Evolutionary conservation across 2,888 invertebrate genomes (phyloP), one percentile per base, ranked within the genome.

Genomic region (Petrolisthes manimaculis): DNA sequence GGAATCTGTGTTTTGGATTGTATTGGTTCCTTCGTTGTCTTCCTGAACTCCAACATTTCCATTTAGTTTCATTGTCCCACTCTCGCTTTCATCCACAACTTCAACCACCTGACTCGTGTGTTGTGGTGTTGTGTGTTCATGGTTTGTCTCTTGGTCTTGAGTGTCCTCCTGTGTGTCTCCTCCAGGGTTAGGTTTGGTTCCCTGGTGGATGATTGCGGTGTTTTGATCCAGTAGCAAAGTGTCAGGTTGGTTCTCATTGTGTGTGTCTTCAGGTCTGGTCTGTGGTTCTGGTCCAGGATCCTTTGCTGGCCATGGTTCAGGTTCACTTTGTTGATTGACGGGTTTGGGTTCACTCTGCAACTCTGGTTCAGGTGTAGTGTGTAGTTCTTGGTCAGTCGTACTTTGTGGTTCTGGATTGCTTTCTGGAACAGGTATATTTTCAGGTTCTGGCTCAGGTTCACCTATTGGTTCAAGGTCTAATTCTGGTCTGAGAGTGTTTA

Each of bases 231-330:
- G 55, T 18, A 18, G n/a, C 12, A 55, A 8, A 4, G 18, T 54
- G 21, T 4, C 8, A n/a, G n/a, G 3, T 0, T 54, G 1, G 24
- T 1, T 51, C 53, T 51, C 18, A 51, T 9, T 21, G 51, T 51
- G 6, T 12, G 79, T 9, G 61, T 12, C 18, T 56, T 82, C 18
- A 8, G 51, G 69, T 82, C 69, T 69, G 6, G 4, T 51, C 14
- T 8, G 51, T 6, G 71, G 54, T 53, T 83, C 71, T 71, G 83
- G 54, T 71, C 71, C 83, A 3, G 69, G 69, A 24, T 86, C 86
- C n/a, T 21, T 75, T 37, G 53, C 75, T 53, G 85, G 67, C 21
- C 21, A 37, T 21, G 71, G 61, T 54, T 80, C 80, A 55, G 71
- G 55, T 80, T 51, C 69, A 12, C 21, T 53, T 14, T 79, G 80